Conservation (phyloP, 2,888 invertebrate species). For the Brenthis hecate region DNA sequence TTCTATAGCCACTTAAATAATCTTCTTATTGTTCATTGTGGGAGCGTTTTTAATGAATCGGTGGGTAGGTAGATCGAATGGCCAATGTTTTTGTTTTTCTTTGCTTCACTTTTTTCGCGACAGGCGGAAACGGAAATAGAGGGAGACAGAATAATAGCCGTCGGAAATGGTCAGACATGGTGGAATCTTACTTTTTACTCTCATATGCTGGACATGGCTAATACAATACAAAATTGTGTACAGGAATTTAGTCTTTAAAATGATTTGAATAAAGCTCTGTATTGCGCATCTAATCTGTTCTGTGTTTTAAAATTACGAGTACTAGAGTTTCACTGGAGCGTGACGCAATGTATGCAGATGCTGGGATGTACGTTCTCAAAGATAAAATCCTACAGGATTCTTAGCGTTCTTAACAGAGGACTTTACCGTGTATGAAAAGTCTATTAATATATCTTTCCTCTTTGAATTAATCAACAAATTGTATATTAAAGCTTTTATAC, state of each 20-base stretch:
- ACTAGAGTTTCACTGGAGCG: constrained; percentile 52
- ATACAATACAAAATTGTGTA: constrained; percentile 58
- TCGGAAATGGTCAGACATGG: constrained; percentile 83
- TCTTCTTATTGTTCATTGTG: constrained; percentile 44
- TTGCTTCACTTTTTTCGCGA: constrained; percentile 76
- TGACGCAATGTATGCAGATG: constrained; percentile 53
- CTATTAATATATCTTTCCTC: constrained; percentile 22
- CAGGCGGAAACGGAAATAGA: constrained; percentile 81
- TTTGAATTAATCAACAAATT: not conserved
- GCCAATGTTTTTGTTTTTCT: constrained; percentile 54
- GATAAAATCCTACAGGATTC: constrained; percentile 41
- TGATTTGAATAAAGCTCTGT: constrained; percentile 17
- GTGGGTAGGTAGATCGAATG: constrained; percentile 45
- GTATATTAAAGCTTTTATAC: not conserved
- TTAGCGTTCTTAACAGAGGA: constrained; percentile 30
- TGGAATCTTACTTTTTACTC: constrained; percentile 76
- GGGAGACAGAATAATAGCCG: constrained; percentile 82
- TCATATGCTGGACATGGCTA: constrained; percentile 70
- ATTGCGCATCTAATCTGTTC: constrained; percentile 36
- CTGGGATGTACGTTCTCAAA: constrained; percentile 45
- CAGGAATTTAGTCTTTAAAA: constrained; percentile 46
- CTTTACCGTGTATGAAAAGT: constrained; percentile 22
- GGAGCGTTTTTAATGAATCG: constrained; percentile 49
- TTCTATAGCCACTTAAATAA: constrained; percentile 45
- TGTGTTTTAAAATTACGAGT: constrained; percentile 48